These are phyloP conservation scores for Idaea straminata DNA, from an alignment of 2,888 invertebrate species.

Conservation along the genomic window DNA sequence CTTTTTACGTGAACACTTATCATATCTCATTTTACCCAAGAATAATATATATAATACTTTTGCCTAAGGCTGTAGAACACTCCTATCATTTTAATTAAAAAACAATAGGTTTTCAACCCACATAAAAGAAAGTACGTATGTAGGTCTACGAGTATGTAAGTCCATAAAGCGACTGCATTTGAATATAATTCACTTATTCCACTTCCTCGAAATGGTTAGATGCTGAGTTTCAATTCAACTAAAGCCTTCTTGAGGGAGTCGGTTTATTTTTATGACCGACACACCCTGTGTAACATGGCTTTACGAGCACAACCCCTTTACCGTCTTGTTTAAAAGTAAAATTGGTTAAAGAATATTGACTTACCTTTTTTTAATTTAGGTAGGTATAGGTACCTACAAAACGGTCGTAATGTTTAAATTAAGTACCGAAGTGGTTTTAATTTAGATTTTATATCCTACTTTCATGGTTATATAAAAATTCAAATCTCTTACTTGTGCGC, in stretches of 20 bases:
- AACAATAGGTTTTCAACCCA: not conserved
- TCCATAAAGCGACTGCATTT: slow-evolving; percentile 28
- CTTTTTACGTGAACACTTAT: too few species aligned
- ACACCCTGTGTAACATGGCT: slow-evolving; percentile 61
- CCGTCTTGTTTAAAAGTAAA: slow-evolving; percentile 61
- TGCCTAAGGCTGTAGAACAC: too few species aligned
- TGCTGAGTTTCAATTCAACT: slow-evolving; percentile 54
- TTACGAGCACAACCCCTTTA: slow-evolving; percentile 66
- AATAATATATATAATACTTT: too few species aligned
- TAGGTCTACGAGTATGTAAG: not conserved
- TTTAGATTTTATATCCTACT: not conserved
- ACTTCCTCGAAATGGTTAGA: slow-evolving; percentile 33
- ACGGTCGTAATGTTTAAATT: not conserved
- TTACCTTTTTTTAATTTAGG: slow-evolving; percentile 25
- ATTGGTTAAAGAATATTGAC: slow-evolving; percentile 49
- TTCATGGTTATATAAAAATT: not conserved
- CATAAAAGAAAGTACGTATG: not conserved
- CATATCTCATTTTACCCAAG: too few species aligned
- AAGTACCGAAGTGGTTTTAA: not conserved
- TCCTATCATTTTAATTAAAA: not conserved
- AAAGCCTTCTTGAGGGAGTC: slow-evolving; percentile 44
- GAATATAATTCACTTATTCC: slow-evolving; percentile 40
- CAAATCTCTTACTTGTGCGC: not conserved
- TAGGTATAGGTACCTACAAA: not conserved
- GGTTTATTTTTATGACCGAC: slow-evolving; percentile 59